Base-by-base conservation (phyloP, 1,140 invertebrate genomes). In the Drosophila pruinosa region DNA sequence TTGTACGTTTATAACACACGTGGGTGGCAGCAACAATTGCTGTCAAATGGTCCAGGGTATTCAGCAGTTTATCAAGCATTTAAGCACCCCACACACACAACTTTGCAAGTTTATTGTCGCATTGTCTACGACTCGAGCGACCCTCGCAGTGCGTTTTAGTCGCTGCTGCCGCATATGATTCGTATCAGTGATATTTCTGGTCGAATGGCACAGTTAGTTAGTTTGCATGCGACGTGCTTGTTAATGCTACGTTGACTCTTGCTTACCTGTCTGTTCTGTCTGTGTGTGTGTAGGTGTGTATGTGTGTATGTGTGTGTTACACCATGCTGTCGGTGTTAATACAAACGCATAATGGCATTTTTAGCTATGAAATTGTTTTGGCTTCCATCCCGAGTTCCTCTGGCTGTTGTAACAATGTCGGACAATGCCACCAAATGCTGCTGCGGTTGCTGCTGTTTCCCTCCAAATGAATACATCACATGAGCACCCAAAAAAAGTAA, bases 271-370 rank as follows among this genome's bases (percentile, higher is more conserved):
- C 58, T 71, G 12, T 50, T 38, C 28, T 52, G 48, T 26, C 52
- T 38, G 4, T 54, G 26, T 28, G 31, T 70, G 39, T 50, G 3
- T 3, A 0, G 15, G 15, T 41, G n/a, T 68, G 24, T 28, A 6
- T 61, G 28, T 52, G 10, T 47, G 41, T 43, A 22, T 36, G 22
- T 59, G 26, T 26, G 19, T n/a, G 15, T 65, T 26, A 21, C 43
- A 22, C 36, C 19, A 31, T 61, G 50, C 22, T 47, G 21, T 21
- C 56, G 22, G 52, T 62, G 82, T 88, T 88, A 88, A 88, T 88
- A 82, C 71, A 88, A 82, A 88, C 83, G 78, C 82, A 88, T 89
- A 88, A 88, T 72, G 68, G 59, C 78, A 78, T 89, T 78, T 88
- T 82, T 88, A 63, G 78, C 71, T 88, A 67, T 82, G 70, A 86